Percentiles rank a stretch among this genome's conserved stretches.
Conservation (phyloP, 2,113 vertebrate species). For the Eidolon helvum region DNA sequence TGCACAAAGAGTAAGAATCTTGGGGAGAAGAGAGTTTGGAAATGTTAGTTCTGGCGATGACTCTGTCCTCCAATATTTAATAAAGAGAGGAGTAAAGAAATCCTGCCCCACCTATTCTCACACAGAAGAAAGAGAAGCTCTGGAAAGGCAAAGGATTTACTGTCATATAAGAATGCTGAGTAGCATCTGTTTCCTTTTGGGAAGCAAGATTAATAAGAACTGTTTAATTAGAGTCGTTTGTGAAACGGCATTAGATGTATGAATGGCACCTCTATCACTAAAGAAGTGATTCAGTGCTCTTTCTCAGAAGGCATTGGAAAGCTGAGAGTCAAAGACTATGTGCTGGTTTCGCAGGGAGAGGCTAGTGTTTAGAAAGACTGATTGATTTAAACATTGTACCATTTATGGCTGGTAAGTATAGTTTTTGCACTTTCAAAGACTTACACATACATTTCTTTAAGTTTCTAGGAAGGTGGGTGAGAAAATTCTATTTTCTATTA, state of each 20-base stretch:
- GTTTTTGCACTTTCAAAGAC: background rate
- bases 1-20: background rate
- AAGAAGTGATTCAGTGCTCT: background rate
- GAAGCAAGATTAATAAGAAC: background rate
- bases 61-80: background rate
- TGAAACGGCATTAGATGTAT: background rate
- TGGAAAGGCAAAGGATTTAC: background rate
- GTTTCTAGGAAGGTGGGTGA: background rate
- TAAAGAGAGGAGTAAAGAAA: background rate
- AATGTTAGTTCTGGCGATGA: background rate
- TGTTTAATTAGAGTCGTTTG: background rate
- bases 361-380: background rate
- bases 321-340: background rate
- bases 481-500: background rate
- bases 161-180: background rate
- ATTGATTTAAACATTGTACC: background rate
- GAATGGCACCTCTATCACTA: background rate
- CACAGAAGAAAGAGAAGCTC: background rate
- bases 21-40: background rate
- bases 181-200: background rate
- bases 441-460: background rate
- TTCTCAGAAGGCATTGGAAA: background rate
- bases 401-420: background rate
- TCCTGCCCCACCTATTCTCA: background rate
- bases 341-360: background rate